Percentiles rank a stretch among this genome's conserved stretches.
These are phyloP conservation scores for Schlechtendalia chinensis DNA, from an alignment of 1,140 invertebrate genomes.

Conservation along the genomic window DNA sequence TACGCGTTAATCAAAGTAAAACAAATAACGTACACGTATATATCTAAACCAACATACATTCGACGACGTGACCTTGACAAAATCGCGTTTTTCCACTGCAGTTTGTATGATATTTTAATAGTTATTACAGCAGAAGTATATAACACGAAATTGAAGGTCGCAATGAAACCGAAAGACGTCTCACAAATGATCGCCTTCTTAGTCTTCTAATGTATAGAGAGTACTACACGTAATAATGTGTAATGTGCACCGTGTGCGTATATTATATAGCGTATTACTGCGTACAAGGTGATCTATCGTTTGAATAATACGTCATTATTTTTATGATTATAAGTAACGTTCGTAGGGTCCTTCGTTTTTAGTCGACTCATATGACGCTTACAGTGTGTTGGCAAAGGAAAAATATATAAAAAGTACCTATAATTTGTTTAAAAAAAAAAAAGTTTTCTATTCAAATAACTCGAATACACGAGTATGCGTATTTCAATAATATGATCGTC, in stretches of 20 bases:
- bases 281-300: constrained; percentile 17
- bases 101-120: not conserved
- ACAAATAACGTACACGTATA: not conserved
- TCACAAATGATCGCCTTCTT: not conserved
- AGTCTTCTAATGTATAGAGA: not conserved
- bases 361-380: not conserved
- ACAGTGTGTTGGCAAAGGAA: no score
- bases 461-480: no score
- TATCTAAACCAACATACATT: no score
- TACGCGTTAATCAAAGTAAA: not conserved
- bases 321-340: not conserved
- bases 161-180: constrained; percentile 1
- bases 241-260: not conserved
- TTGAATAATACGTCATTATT: not conserved
- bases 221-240: not conserved
- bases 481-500: no score
- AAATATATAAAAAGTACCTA: no score
- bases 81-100: not conserved
- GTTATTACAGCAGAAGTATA: not conserved
- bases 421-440: no score
- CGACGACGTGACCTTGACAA: constrained; percentile 3
- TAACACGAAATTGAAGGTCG: constrained; percentile 7
- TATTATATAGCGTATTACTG: not conserved
- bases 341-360: not conserved
- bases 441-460: no score